Evolutionary conservation across 2,797 vertebrate species (phyloP).

Genomic region (Lagodon rhomboides): DNA sequence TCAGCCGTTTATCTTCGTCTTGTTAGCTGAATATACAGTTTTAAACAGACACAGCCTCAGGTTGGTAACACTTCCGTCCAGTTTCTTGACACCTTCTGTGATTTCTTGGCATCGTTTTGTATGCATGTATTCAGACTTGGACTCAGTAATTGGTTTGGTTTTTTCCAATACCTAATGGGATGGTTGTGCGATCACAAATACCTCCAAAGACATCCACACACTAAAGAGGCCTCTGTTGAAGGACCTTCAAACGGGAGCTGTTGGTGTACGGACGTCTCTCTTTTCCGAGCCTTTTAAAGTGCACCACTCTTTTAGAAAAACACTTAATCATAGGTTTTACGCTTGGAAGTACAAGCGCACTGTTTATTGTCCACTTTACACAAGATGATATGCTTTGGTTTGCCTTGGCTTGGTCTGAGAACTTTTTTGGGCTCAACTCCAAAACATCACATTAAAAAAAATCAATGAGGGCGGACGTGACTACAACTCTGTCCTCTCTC

Average conservation of each 20-base stretch:
- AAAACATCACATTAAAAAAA: background rate
- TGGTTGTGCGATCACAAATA: too few species aligned
- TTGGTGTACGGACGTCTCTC: too few species aligned
- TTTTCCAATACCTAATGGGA: background rate
- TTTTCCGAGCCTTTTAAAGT: background rate
- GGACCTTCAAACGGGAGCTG: too few species aligned
- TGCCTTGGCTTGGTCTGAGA: background rate
- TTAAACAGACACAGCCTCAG: background rate
- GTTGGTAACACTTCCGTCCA: background rate
- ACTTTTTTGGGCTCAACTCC: background rate
- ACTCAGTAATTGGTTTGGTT: background rate
- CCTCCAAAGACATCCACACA: too few species aligned
- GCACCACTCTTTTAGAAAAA: background rate
- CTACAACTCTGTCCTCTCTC: background rate
- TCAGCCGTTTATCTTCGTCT: background rate
- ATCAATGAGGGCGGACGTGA: background rate
- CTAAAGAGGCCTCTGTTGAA: too few species aligned
- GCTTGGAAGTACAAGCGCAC: background rate
- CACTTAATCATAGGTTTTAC: background rate
- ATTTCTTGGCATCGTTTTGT: background rate
- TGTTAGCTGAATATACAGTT: background rate
- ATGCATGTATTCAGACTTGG: background rate
- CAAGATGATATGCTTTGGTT: background rate
- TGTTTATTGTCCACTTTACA: background rate
- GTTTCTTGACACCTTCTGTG: rapidly evolving